Conservation (phyloP, 2,888 invertebrate genomes). For the Embidobia sp. region DNA sequence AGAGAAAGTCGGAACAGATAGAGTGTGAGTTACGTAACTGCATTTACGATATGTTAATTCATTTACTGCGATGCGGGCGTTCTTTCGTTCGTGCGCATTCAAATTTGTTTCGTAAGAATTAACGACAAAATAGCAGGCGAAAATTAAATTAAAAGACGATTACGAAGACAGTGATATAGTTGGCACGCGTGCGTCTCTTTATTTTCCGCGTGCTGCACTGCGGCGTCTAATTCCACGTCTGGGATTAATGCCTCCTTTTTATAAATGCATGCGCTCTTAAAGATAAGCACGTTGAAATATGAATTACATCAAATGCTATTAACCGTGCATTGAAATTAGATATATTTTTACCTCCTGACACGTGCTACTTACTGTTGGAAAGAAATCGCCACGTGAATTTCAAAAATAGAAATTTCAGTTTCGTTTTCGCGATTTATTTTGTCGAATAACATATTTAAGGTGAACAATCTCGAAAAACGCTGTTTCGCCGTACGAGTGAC, state of each 20-base stretch:
- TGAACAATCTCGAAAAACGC: too few species aligned
- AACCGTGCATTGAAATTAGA: conserved; percentile 51
- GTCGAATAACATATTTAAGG: too few species aligned
- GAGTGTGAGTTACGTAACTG: too few species aligned
- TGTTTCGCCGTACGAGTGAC: too few species aligned
- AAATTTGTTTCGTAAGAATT: too few species aligned
- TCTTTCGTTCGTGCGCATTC: neutral
- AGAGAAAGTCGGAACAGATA: too few species aligned
- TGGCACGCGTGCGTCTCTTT: conserved; percentile 4
- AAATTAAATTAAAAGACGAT: conserved; percentile 1
- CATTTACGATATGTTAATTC: too few species aligned
- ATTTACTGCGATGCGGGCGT: neutral
- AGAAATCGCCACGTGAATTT: conserved; percentile 20
- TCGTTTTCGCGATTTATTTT: neutral
- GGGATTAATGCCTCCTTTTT: conserved; percentile 26
- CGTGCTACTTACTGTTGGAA: conserved; percentile 34
- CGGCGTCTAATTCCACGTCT: conserved; percentile 10
- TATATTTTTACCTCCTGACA: conserved; percentile 30
- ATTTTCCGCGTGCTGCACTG: conserved; percentile 42
- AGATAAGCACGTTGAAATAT: conserved; percentile 16
- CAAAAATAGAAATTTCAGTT: conserved; percentile 25
- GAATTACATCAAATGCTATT: conserved; percentile 39
- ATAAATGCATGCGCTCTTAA: conserved; percentile 1
- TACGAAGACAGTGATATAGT: conserved; percentile 6
- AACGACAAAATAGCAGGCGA: too few species aligned